Percentiles rank a stretch among this genome's conserved stretches.
Evolutionary conservation across 2,113 vertebrate genomes (phyloP).

Genomic region (Colistium nudipinnis): DNA sequence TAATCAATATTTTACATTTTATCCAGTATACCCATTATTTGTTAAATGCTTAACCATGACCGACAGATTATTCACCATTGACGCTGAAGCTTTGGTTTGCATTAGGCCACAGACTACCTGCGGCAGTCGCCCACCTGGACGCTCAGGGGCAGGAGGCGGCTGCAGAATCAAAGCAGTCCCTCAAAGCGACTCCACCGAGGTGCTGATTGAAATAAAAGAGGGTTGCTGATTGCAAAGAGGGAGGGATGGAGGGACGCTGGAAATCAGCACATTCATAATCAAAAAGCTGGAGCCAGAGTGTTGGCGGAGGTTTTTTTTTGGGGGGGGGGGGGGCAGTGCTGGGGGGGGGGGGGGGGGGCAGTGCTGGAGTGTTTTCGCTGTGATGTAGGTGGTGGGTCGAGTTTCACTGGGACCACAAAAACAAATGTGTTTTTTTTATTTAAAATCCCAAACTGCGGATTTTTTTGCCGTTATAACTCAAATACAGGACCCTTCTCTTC

Average conservation of each 20-base stretch:
- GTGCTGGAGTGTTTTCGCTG: not conserved
- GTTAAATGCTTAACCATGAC: too few species aligned
- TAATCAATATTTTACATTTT: too few species aligned
- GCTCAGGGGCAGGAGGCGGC: constrained; percentile 27
- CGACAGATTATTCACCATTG: too few species aligned
- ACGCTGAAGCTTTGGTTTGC: too few species aligned
- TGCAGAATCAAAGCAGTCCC: constrained; percentile 34
- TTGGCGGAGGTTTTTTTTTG: constrained; percentile 27
- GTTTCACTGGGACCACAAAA: too few species aligned
- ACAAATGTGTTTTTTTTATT: too few species aligned
- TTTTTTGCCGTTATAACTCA: too few species aligned
- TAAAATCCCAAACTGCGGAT: too few species aligned
- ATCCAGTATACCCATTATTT: too few species aligned
- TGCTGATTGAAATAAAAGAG: constrained; percentile 67
- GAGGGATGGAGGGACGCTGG: constrained; percentile 7
- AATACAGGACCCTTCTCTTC: too few species aligned
- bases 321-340: constrained; percentile 5
- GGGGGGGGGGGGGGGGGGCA: not conserved
- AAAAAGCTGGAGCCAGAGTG: constrained; percentile 26
- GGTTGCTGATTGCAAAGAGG: constrained; percentile 61
- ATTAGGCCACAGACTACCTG: constrained; percentile 21
- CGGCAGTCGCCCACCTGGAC: constrained; percentile 24
- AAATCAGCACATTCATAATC: constrained; percentile 74
- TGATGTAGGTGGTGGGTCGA: too few species aligned
- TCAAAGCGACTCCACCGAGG: constrained; percentile 36